A percentile compares a stretch with the other conserved stretches of the same genome.
These are phyloP conservation scores for Sebastes vulpes DNA, from an alignment of 2,797 vertebrate species.

Conservation along the genomic window DNA sequence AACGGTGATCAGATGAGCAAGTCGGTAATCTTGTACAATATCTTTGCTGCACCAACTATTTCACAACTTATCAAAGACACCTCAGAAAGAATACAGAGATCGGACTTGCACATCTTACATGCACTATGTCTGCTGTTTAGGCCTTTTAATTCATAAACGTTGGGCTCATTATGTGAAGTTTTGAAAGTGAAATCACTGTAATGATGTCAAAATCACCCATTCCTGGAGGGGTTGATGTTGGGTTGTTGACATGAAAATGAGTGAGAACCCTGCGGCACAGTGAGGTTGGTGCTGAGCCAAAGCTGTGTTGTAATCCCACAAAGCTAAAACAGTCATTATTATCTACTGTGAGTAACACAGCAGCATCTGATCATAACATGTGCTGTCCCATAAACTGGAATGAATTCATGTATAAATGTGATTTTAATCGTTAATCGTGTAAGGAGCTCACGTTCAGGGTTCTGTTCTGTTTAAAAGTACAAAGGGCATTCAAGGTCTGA, in stretches of 20 bases:
- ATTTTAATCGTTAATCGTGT: not conserved
- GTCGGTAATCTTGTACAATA: no score
- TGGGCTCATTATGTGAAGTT: not conserved
- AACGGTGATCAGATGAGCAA: no score
- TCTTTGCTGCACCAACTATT: no score
- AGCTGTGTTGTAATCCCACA: not conserved
- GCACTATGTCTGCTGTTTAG: not conserved
- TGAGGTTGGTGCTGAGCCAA: not conserved
- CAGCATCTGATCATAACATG: not conserved
- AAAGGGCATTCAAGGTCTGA: not conserved
- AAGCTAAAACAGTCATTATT: not conserved
- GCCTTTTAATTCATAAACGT: not conserved
- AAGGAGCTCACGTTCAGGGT: not conserved
- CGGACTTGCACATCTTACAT: not conserved
- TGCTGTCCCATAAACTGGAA: not conserved
- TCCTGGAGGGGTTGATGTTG: not conserved
- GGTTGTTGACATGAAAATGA: not conserved
- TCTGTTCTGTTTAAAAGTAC: not conserved
- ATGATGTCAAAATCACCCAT: not conserved
- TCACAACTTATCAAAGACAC: no score
- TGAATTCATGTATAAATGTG: not conserved
- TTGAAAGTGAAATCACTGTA: not conserved
- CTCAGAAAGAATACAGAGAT: no score
- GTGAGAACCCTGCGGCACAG: not conserved
- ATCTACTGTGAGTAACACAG: not conserved